Percentiles rank a stretch among this genome's conserved stretches.
Conservation (phyloP, 2,113 vertebrate species). For the Coptodon bakossiorum region DNA sequence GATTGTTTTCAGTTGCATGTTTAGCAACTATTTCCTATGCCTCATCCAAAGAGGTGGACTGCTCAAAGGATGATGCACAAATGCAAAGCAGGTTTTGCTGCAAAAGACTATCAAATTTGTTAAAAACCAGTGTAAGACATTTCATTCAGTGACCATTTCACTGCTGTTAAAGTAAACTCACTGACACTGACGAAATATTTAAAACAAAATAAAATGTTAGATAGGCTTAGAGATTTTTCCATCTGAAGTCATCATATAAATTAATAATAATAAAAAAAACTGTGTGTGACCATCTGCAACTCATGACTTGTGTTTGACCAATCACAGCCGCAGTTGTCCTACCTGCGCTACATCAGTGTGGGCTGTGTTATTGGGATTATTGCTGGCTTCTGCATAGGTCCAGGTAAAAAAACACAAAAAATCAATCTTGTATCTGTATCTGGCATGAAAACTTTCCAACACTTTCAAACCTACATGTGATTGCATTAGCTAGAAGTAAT, state of each 20-base stretch:
- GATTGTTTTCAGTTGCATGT: neutral
- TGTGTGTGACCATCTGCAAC: neutral
- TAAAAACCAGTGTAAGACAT: neutral
- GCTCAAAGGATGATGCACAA: neutral
- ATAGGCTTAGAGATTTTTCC: neutral
- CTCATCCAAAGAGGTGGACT: neutral
- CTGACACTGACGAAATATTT: neutral
- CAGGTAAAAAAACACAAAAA: slow-evolving; percentile 66
- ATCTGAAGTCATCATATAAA: neutral
- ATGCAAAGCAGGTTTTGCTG: neutral
- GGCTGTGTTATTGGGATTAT: slow-evolving; percentile 84
- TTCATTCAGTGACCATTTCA: neutral
- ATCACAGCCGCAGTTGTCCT: slow-evolving; percentile 63
- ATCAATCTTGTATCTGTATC: neutral
- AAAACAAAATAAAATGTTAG: neutral
- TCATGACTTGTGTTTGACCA: neutral
- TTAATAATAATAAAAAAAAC: neutral
- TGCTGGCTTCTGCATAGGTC: slow-evolving; percentile 87
- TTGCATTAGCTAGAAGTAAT: neutral
- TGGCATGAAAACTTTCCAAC: neutral
- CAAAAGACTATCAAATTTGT: neutral
- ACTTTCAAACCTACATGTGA: neutral
- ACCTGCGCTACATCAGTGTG: slow-evolving; percentile 79
- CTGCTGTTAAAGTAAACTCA: neutral
- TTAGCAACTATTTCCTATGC: neutral